These are phyloP conservation scores for Daboia siamensis DNA, from an alignment of 2,113 vertebrate species.

Conservation along the genomic window DNA sequence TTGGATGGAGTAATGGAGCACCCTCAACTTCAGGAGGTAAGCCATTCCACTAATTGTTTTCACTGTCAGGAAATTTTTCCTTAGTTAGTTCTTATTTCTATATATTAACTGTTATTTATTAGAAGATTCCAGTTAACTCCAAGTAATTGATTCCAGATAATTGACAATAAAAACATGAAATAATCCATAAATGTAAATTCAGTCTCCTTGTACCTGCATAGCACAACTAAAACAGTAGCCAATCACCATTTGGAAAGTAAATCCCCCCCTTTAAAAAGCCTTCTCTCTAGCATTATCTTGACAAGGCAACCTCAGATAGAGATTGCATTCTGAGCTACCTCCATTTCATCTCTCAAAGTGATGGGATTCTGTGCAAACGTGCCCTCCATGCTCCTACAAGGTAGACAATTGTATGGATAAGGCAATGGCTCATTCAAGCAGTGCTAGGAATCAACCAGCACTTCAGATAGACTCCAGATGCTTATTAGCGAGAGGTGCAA, in stretches of 20 bases:
- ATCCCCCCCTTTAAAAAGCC: neutral
- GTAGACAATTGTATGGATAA: neutral
- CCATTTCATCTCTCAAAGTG: neutral
- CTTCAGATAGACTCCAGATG: neutral
- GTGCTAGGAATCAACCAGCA: neutral
- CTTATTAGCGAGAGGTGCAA: neutral
- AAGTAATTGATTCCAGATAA: neutral
- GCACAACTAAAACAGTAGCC: neutral
- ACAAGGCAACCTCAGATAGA: neutral
- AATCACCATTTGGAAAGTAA: neutral
- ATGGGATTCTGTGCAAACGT: neutral
- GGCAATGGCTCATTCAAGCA: neutral
- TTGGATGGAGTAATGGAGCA: too few relatives aligned
- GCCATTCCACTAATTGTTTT: neutral
- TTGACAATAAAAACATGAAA: neutral
- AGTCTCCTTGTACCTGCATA: neutral
- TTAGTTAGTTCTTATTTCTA: neutral
- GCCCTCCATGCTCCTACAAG: neutral
- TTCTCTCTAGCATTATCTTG: neutral
- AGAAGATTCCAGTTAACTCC: neutral
- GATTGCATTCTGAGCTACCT: neutral
- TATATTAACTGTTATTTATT: neutral
- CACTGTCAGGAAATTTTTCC: neutral
- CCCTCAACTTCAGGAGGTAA: neutral
- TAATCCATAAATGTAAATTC: neutral